These are phyloP conservation scores for Barnardius zonarius DNA, from an alignment of 2,113 vertebrate genomes.

Conservation along the genomic window DNA sequence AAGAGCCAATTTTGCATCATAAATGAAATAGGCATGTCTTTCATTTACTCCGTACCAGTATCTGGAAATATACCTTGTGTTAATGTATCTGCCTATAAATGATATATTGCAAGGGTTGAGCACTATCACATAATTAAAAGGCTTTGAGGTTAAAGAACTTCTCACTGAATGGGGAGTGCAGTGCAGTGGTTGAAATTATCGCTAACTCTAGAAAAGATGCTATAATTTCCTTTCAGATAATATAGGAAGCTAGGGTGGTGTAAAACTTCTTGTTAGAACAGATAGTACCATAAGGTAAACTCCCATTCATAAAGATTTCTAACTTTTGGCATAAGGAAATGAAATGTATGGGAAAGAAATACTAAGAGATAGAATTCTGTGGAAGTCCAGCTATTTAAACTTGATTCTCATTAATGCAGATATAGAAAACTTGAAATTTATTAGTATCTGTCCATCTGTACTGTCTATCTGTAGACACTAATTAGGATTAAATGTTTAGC, in stretches of 20 bases:
- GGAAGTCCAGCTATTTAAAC: neutral
- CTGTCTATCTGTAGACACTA: neutral
- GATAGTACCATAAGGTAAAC: neutral
- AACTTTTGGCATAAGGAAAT: neutral
- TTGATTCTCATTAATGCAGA: conserved; percentile 21
- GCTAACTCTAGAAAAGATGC: neutral
- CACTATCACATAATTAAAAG: conserved; percentile 10
- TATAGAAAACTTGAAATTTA: neutral
- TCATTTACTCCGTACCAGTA: neutral
- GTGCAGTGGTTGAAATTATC: neutral
- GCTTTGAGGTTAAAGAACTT: conserved; percentile 48
- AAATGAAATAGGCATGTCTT: conserved; percentile 36
- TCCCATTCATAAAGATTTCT: conserved; percentile 30
- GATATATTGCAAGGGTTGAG: conserved; percentile 30
- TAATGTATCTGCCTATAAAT: conserved; percentile 13
- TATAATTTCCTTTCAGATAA: conserved; percentile 27
- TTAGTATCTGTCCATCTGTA: neutral
- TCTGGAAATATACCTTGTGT: conserved; percentile 2
- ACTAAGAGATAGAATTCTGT: neutral
- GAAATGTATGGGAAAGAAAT: neutral
- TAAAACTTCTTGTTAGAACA: neutral
- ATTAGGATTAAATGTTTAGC: neutral
- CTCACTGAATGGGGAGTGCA: neutral
- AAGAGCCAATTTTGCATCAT: conserved; percentile 37
- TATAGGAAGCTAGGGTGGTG: neutral